A percentile compares a stretch with the other conserved stretches of the same genome.
phyloP scores from a whole-genome alignment of 2,113 vertebrate species.

The Anoura caudifer region DNA sequence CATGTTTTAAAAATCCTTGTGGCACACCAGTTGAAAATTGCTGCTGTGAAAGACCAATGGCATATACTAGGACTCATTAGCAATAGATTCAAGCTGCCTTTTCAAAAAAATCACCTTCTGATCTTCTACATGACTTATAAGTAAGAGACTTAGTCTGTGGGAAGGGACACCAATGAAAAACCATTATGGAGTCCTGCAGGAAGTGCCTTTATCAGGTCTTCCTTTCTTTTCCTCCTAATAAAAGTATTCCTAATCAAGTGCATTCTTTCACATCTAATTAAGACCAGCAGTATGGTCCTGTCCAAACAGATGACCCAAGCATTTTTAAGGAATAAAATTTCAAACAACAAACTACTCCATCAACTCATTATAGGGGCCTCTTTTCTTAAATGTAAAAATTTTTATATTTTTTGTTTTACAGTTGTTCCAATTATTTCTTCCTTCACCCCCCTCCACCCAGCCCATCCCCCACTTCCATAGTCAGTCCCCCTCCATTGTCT shows the following conservation, averaged over 20 bases:
- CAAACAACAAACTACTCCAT: background rate
- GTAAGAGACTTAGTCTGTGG: background rate
- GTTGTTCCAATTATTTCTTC: too few species aligned
- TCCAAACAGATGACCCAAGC: background rate
- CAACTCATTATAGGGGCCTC: background rate
- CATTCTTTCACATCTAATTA: background rate
- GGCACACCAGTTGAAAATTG: background rate
- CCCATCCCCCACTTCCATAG: too few species aligned
- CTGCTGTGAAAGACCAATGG: background rate
- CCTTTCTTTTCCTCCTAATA: background rate
- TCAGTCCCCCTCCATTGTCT: too few species aligned
- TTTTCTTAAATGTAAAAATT: background rate
- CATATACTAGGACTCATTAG: background rate
- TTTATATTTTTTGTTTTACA: too few species aligned
- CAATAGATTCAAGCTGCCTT: background rate
- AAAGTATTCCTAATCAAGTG: background rate
- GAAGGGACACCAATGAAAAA: background rate
- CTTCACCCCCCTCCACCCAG: too few species aligned
- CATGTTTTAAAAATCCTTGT: background rate
- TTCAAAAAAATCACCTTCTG: background rate
- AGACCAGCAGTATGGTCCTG: background rate
- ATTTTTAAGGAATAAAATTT: background rate
- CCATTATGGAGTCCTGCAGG: background rate
- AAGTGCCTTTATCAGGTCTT: background rate
- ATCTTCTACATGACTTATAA: background rate